A percentile compares a stretch with the other conserved stretches of the same genome.
These are phyloP conservation scores for Crossaster papposus DNA, from an alignment of 53 echinoderm and acorn worm species.

Conservation along the genomic window DNA sequence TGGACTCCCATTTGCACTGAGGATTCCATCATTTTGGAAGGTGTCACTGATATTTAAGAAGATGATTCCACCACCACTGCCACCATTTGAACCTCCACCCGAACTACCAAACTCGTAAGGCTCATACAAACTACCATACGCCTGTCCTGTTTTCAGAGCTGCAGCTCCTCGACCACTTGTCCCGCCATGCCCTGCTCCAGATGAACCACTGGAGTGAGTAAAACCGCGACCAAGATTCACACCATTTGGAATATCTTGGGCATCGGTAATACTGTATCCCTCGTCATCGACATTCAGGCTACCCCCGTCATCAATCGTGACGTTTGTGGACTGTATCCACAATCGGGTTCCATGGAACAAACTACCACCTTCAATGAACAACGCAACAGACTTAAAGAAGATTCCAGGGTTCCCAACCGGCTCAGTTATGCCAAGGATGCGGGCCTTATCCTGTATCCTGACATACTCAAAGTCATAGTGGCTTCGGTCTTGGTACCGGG, in stretches of 20 bases:
- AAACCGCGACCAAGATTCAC: slow-evolving; percentile 78
- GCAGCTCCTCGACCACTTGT: slow-evolving; percentile 82
- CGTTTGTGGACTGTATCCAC: slow-evolving; percentile 66
- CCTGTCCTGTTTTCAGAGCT: slow-evolving; percentile 78
- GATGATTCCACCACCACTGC: slow-evolving; percentile 80
- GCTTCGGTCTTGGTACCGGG: slow-evolving; percentile 70
- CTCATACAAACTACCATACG: slow-evolving; percentile 90
- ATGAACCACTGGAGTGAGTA: slow-evolving; percentile 62
- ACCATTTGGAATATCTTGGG: slow-evolving; percentile 42
- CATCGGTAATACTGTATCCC: slow-evolving; percentile 75
- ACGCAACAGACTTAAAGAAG: slow-evolving; percentile 57
- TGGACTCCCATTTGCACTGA: slow-evolving; percentile 71
- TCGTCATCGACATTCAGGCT: slow-evolving; percentile 66
- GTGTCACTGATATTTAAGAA: slow-evolving; percentile 82
- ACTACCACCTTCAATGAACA: slow-evolving; percentile 86
- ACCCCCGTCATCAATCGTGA: slow-evolving; percentile 93
- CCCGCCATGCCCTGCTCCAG: slow-evolving; percentile 91
- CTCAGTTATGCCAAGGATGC: slow-evolving; percentile 69
- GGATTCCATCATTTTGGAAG: slow-evolving; percentile 73
- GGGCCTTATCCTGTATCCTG: slow-evolving; percentile 70
- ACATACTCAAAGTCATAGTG: slow-evolving; percentile 73
- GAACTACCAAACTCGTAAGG: slow-evolving; percentile 89
- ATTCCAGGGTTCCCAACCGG: slow-evolving; percentile 77
- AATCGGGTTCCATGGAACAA: slow-evolving; percentile 71
- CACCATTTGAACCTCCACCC: slow-evolving; percentile 79